Evolutionary conservation across 2,888 invertebrate species (phyloP).

Genomic region (Noctuana brunneofusca): DNA sequence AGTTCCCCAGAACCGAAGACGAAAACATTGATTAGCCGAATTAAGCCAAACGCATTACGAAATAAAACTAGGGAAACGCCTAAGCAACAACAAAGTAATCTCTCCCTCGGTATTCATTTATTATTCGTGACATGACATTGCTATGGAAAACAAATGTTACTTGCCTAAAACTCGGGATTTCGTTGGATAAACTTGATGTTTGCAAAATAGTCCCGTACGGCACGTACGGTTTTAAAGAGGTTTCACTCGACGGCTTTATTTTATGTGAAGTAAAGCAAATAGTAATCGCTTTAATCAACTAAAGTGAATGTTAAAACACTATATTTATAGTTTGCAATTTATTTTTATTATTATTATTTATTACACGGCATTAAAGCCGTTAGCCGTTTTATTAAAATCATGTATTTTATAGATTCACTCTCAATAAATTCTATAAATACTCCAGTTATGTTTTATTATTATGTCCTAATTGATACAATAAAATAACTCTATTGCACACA

Average conservation of each 20-base stretch:
- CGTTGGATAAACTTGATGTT: slow-evolving; percentile 8
- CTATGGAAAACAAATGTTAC: slow-evolving; percentile 25
- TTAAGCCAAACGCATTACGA: slow-evolving; percentile 47
- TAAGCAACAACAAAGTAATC: slow-evolving; percentile 31
- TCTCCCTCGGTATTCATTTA: slow-evolving; percentile 23
- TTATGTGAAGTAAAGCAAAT: background rate
- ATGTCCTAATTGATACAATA: too few species aligned
- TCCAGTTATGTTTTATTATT: too few species aligned
- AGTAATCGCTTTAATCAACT: background rate
- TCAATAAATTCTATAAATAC: too few species aligned
- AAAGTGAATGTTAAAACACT: too few species aligned
- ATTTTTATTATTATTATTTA: too few species aligned
- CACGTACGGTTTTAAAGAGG: background rate
- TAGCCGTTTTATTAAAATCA: too few species aligned
- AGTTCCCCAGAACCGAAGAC: slow-evolving; percentile 65
- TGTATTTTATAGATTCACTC: too few species aligned
- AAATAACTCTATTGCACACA: too few species aligned
- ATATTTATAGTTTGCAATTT: too few species aligned
- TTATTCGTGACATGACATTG: slow-evolving; percentile 28
- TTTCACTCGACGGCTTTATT: background rate
- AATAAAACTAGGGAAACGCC: slow-evolving; percentile 46
- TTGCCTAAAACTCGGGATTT: slow-evolving; percentile 5
- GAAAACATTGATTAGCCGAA: slow-evolving; percentile 58
- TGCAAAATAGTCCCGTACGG: background rate
- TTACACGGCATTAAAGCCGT: too few species aligned